Conservation (phyloP, 1,140 invertebrate species). For the Phenacoccus solenopsis region DNA sequence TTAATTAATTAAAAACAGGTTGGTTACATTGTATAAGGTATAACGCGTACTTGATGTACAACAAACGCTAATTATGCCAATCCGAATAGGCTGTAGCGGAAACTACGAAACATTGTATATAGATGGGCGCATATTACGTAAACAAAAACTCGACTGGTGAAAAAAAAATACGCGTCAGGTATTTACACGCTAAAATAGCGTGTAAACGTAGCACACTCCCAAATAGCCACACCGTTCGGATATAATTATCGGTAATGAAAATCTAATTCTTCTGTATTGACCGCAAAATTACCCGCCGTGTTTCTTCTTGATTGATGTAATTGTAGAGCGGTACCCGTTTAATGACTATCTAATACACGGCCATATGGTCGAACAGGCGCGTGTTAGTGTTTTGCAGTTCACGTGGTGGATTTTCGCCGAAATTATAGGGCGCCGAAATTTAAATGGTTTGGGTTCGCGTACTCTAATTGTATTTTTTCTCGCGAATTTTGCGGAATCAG, state of each 20-base stretch:
- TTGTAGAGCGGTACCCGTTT: slow-evolving; percentile 9
- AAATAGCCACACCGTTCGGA: neutral
- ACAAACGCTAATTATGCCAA: neutral
- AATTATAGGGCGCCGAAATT: too few species aligned
- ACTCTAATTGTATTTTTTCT: too few species aligned
- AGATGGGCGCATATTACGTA: neutral
- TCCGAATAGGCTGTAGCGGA: neutral
- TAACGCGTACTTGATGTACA: neutral
- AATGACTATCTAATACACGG: neutral
- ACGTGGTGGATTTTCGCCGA: too few species aligned
- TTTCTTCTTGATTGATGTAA: slow-evolving; percentile 1
- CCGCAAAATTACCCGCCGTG: neutral
- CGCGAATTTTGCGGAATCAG: too few species aligned
- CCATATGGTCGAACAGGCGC: neutral
- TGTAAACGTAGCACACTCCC: neutral
- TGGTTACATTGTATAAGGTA: neutral
- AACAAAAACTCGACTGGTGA: neutral
- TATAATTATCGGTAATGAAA: slow-evolving; percentile 12
- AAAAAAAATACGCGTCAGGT: slow-evolving; percentile 1
- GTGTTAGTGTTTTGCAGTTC: too few species aligned
- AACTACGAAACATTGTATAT: neutral
- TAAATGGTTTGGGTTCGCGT: too few species aligned
- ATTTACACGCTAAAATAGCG: neutral
- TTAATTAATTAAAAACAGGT: neutral
- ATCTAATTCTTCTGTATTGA: slow-evolving; percentile 5